phyloP scores from a whole-genome alignment of 2,888 invertebrate species.

The Conops quadrifasciatus region DNA sequence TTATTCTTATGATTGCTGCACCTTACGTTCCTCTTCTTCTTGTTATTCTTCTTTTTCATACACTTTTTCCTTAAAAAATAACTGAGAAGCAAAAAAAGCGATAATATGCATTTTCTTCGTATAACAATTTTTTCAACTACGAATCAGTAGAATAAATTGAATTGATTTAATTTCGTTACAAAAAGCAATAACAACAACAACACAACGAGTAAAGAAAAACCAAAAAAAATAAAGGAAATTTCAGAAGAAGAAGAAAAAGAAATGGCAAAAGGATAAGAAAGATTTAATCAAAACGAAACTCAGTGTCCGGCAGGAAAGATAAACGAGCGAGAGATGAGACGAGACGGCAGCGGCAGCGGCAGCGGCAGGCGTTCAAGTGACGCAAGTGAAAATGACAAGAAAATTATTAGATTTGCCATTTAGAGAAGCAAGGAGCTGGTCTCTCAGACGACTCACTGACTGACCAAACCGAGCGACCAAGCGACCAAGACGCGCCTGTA shows the following conservation, averaged over 20 bases:
- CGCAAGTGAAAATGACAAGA: constrained; percentile 33
- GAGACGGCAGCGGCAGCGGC: background rate
- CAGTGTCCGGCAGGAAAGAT: constrained; percentile 7
- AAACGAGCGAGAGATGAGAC: background rate
- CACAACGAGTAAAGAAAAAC: too few species aligned
- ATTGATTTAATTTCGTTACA: constrained; percentile 48
- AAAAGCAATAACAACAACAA: too few species aligned
- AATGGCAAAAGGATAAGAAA: constrained; percentile 40
- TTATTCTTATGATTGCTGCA: constrained; percentile 53
- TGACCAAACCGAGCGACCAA: too few species aligned
- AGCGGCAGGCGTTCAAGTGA: background rate
- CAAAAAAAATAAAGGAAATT: constrained; percentile 31
- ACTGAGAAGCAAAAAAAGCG: constrained; percentile 2
- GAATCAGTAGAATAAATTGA: constrained; percentile 45
- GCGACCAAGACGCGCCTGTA: background rate
- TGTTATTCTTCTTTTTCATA: background rate
- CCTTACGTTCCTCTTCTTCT: constrained; percentile 21
- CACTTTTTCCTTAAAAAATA: constrained; percentile 9
- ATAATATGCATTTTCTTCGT: constrained; percentile 18
- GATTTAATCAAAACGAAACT: constrained; percentile 48
- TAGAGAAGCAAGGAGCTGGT: background rate
- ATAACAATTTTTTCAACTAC: constrained; percentile 6
- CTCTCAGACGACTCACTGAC: too few species aligned
- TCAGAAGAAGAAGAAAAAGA: background rate
- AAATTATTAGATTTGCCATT: constrained; percentile 34